Evolutionary conservation across 2,888 invertebrate species (phyloP).

Genomic region (Atethmia centrago): DNA sequence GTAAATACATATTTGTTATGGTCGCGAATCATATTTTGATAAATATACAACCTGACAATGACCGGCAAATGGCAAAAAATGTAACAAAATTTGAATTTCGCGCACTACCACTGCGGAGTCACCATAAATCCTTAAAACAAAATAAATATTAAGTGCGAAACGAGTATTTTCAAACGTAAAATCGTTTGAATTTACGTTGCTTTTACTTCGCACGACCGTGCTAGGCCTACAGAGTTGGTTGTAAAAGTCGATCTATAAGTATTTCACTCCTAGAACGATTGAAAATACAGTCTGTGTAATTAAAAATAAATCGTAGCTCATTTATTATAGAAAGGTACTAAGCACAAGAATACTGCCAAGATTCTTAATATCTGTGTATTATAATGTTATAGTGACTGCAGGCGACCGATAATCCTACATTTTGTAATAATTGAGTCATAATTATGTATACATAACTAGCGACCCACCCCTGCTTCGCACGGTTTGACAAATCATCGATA

Average conservation of each 20-base stretch:
- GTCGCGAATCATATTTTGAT: no score
- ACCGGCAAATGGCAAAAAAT: no score
- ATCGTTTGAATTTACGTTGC: not conserved
- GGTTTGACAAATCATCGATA: no score
- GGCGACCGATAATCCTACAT: not conserved
- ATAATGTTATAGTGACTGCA: not conserved
- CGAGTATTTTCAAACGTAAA: not conserved
- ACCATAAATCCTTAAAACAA: no score
- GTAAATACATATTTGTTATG: no score
- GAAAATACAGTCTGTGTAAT: not conserved
- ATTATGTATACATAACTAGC: no score
- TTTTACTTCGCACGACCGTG: not conserved
- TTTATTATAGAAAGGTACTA: not conserved
- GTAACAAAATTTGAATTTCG: no score
- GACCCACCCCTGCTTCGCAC: no score
- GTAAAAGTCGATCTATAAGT: not conserved
- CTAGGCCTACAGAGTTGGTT: not conserved
- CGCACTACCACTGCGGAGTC: no score
- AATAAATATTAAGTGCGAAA: not conserved
- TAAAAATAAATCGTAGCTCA: not conserved
- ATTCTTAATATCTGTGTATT: slow-evolving; percentile 3
- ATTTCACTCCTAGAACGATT: not conserved
- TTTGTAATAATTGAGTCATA: not conserved
- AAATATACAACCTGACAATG: no score
- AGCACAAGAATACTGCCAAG: slow-evolving; percentile 15